Evolutionary conservation across 1,140 invertebrate species (phyloP).

Genomic region (Chrysopa pallens): DNA sequence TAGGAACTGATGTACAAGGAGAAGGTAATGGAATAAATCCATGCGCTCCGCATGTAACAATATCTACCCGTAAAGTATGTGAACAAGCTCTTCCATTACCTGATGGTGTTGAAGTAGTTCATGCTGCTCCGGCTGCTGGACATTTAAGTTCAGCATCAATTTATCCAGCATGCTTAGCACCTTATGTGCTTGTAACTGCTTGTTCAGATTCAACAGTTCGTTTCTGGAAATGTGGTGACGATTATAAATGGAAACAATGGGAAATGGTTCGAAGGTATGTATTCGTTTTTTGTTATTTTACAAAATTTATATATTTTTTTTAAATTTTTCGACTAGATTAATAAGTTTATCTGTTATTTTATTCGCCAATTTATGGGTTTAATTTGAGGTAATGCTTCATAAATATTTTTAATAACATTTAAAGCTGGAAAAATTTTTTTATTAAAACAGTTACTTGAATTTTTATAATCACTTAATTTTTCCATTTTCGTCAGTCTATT

Average conservation of each 20-base stretch:
- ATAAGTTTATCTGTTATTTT: neutral
- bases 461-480: no score
- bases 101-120: conserved; percentile 77
- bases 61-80: conserved; percentile 55
- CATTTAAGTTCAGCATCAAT: conserved; percentile 96
- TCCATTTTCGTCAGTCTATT: no score
- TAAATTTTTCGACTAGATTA: neutral
- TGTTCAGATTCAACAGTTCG: conserved; percentile 69
- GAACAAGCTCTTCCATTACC: conserved; percentile 72
- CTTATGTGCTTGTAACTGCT: conserved; percentile 87
- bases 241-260: conserved; percentile 75
- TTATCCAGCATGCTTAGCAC: conserved; percentile 93
- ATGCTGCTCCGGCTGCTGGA: conserved; percentile 83
- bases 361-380: no score
- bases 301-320: neutral
- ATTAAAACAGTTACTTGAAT: no score
- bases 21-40: conserved; percentile 7
- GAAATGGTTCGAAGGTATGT: conserved; percentile 53
- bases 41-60: conserved; percentile 35
- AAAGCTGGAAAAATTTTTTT: no score
- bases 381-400: no score
- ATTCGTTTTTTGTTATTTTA: neutral
- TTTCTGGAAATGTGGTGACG: conserved; percentile 20
- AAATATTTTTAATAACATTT: no score
- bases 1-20: conserved; percentile 8